Evolutionary conservation across 1,140 invertebrate genomes (phyloP), one percentile per base, ranked within the genome.

Genomic region (Conus betulinus): DNA sequence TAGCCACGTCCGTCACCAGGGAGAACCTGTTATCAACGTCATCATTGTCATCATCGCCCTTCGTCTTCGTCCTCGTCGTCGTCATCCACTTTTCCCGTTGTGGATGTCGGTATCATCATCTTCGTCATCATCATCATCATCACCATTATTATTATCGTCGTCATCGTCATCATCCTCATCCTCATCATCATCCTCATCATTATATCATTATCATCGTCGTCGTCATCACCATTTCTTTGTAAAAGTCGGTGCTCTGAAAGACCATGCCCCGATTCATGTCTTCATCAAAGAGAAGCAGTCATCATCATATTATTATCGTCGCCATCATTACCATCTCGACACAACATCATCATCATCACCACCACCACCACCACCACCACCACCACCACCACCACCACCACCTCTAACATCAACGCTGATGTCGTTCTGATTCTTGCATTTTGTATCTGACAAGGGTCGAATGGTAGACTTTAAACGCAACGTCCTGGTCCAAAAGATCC

Each of bases 1-100:
- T 85, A 8, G 91, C 87, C 63, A 94, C 92, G 86, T 94, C 93
- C 3, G 89, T 90, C 51, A 91, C 90, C 88, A 94, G 92, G 7
- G 93, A 94, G 88, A 94, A 94, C 88, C 93, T 94, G 76, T 0
- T 88, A 90, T 91, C 25, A 90, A 82, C 67, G 84, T 15, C 5
- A 23, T 52, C 23, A 63, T 51, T 74, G 2, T 20, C 67, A 53
- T 52, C 20, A 39, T 60, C 57, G 25, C 6, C 51, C 76, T 39
- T 39, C 76, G 39, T 39, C 39, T 53, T 23, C 39, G 17, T 23
- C 79, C 6, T 81, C 79, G 20, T 81, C 79, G 39, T 81, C 79
- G 20, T 81, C 51, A 23, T 81, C 51, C 7, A 13, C 51, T 20
- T 52, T 25, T 5, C 13, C 51, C 76, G 20, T 51, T 25, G 27